Evolutionary conservation across 2,888 invertebrate genomes (phyloP), one percentile per base, ranked within the genome.

Genomic region (Spilarctia lutea): DNA sequence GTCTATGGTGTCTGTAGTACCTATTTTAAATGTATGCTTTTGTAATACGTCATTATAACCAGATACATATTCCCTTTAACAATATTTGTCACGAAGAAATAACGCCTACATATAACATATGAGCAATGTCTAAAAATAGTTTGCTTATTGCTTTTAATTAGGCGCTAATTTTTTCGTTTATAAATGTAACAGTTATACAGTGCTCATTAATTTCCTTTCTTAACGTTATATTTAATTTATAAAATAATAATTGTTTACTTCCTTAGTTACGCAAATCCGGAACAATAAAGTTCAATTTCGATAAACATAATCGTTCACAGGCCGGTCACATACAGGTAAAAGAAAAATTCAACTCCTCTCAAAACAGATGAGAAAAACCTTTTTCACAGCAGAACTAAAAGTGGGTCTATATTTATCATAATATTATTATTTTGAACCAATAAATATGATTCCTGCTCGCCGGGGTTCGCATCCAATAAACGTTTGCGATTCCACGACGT

Each of bases 371-470:
- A 39, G n/a, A 56, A 30, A 74, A 70, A 70, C 24, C 33, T 65
- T 71, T 71, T 42, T 68, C 42, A 60, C 66, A 67, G 69, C 76
- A 27, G 68, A 77, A 76, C 76, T 78, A 75, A 39, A 68, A 73
- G 48, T 60, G 20, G 48, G 45, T 45, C 73, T 72, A 71, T 81
- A 75, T 86, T 81, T 85, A 82, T 83, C 72, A 78, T 82, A 81
- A 77, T 83, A 87, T 87, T 87, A 87, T 85, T 86, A 87, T 88
- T 86, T 88, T 83, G 79, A 81, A 82, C 79, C 86, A 85, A 83
- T 87, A 82, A 81, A 87, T 84, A 87, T 85, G 85, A 87, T 87
- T 81, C 81, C 80, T 71, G 77, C 77, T 76, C 76, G 74, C 71
- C 74, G 63, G 81, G 80, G 78, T 85, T 80, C 82, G 80, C 81